Conservation (phyloP, 2,888 invertebrate genomes). For the Lomographa bimaculata region DNA sequence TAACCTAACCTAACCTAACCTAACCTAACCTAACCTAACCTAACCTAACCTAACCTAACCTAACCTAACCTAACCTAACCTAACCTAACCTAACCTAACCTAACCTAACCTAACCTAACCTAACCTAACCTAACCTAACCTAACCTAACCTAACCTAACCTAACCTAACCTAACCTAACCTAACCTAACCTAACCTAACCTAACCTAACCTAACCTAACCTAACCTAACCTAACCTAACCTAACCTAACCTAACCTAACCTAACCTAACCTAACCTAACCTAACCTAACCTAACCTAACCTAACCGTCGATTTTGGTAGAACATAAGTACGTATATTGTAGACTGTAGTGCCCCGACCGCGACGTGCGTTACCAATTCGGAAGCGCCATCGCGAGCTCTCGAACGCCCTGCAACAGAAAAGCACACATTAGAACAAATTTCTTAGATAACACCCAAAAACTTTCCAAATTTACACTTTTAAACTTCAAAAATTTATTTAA, state of each 20-base stretch:
- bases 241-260: constrained; percentile 29
- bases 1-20: constrained; percentile 5
- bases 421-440: too few species aligned
- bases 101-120: constrained; percentile 27
- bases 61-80: constrained; percentile 33
- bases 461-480: too few species aligned
- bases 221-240: constrained; percentile 30
- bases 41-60: constrained; percentile 31
- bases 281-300: constrained; percentile 20
- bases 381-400: too few species aligned
- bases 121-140: constrained; percentile 20
- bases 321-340: too few species aligned
- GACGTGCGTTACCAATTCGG: too few species aligned
- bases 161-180: constrained; percentile 29
- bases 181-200: constrained; percentile 25
- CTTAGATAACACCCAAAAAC: too few species aligned
- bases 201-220: constrained; percentile 28
- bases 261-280: constrained; percentile 28
- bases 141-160: constrained; percentile 18
- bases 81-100: constrained; percentile 31
- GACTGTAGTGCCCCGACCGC: too few species aligned
- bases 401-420: too few species aligned
- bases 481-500: too few species aligned
- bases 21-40: constrained; percentile 29
- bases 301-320: too few species aligned